These are phyloP conservation scores for Corella eumyota DNA, from an alignment of 23 tunicate species.

Conservation along the genomic window DNA sequence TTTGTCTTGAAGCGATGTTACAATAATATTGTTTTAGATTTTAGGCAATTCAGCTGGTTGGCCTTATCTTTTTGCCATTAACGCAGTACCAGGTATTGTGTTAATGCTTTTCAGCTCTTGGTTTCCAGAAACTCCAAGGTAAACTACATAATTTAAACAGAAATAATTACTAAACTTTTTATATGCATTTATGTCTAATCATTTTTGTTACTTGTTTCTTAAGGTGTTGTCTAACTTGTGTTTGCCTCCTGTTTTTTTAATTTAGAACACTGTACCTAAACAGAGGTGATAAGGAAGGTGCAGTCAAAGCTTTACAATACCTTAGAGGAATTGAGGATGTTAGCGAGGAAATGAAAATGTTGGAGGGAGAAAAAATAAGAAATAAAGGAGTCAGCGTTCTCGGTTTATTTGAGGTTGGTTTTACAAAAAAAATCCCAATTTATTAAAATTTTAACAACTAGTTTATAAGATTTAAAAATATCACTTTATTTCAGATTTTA, in stretches of 20 bases:
- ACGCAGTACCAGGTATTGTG: conserved; percentile 20
- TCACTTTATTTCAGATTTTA: background rate
- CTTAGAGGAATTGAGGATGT: background rate
- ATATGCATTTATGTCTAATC: background rate
- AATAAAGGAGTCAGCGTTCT: no score
- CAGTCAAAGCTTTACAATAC: background rate
- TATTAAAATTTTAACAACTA: background rate
- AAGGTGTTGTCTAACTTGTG: no score
- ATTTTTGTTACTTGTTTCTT: background rate
- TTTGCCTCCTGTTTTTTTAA: no score
- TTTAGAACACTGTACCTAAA: background rate
- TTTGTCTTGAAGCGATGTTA: no score
- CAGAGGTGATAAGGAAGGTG: background rate
- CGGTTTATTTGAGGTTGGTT: background rate
- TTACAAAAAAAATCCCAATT: no score
- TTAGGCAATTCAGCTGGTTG: conserved; percentile 20
- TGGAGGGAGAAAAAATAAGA: background rate
- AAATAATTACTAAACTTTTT: no score
- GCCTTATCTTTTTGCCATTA: conserved; percentile 40
- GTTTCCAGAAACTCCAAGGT: conserved; percentile 67
- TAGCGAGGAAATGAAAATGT: background rate
- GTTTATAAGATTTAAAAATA: background rate
- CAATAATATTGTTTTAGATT: no score
- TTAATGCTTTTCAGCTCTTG: conserved; percentile 10
- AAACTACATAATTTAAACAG: no score